Evolutionary conservation across 2,888 invertebrate species (phyloP).

Genomic region (Tortrix viridana): DNA sequence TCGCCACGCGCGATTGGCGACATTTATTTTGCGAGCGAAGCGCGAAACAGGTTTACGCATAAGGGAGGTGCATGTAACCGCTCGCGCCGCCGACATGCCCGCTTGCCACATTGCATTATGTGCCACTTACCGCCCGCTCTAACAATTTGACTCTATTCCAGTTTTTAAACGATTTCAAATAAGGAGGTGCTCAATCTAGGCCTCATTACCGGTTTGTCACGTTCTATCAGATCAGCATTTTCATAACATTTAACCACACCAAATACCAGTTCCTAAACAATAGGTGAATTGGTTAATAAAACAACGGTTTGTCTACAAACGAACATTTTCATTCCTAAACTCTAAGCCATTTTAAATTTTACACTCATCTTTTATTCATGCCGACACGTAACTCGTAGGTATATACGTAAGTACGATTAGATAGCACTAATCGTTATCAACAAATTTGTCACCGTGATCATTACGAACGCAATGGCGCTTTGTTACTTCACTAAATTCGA

Average conservation of each 20-base stretch:
- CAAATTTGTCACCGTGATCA: conserved; percentile 41
- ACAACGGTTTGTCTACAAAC: conserved; percentile 2
- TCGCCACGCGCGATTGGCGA: conserved; percentile 73
- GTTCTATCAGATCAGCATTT: conserved; percentile 19
- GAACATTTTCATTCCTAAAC: background rate
- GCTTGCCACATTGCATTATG: conserved; percentile 68
- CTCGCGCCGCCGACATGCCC: conserved; percentile 57
- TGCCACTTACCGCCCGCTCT: conserved; percentile 60
- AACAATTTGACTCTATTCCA: conserved; percentile 51
- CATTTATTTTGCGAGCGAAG: conserved; percentile 75
- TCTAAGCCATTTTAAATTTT: conserved; percentile 17
- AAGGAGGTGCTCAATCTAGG: conserved; percentile 36
- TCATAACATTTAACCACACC: conserved; percentile 6
- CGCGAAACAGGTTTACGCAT: conserved; percentile 72
- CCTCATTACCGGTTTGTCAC: conserved; percentile 27
- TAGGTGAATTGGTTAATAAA: background rate
- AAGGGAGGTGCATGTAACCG: conserved; percentile 61
- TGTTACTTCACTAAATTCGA: background rate
- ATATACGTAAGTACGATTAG: conserved; percentile 35
- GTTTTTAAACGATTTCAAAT: conserved; percentile 40
- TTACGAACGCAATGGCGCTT: conserved; percentile 35
- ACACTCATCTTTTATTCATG: conserved; percentile 26
- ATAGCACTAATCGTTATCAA: conserved; percentile 45
- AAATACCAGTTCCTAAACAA: background rate
- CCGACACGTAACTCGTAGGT: conserved; percentile 24